Evolutionary conservation across 2,888 invertebrate species (phyloP).

Genomic region (Gymnoscelis rufifasciata): DNA sequence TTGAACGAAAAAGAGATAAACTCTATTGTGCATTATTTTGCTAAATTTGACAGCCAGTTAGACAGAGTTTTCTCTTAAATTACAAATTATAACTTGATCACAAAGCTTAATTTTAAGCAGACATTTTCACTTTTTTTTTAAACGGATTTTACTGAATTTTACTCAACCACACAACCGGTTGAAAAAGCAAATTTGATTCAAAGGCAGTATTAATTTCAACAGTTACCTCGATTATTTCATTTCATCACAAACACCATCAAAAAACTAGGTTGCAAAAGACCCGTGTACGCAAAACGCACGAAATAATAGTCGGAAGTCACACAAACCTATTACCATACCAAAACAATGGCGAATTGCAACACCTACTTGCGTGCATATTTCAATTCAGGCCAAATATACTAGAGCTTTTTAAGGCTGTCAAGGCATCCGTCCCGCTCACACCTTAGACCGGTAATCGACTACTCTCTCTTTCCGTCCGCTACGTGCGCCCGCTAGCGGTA

Average conservation of each 20-base stretch:
- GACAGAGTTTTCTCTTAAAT: too few species aligned
- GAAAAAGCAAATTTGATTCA: too few species aligned
- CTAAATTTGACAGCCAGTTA: too few species aligned
- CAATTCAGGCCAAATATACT: constrained; percentile 45
- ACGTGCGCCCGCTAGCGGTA: constrained; percentile 59
- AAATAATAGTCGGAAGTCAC: constrained; percentile 32
- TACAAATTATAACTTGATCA: too few species aligned
- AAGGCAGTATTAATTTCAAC: too few species aligned
- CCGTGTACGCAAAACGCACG: constrained; percentile 15
- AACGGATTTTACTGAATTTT: too few species aligned
- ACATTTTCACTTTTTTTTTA: too few species aligned
- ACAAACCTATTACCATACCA: constrained; percentile 36
- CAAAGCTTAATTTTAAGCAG: too few species aligned
- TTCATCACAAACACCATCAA: not conserved
- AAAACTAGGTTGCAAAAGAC: constrained; percentile 14
- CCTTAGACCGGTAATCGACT: not conserved
- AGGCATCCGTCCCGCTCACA: constrained; percentile 11
- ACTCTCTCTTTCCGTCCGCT: constrained; percentile 19
- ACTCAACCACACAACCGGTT: too few species aligned
- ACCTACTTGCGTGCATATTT: constrained; percentile 41
- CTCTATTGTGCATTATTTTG: too few species aligned
- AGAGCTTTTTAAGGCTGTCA: constrained; percentile 54
- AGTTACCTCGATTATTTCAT: too few species aligned
- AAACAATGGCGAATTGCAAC: constrained; percentile 41
- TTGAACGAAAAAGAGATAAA: too few species aligned